Evolutionary conservation across 2,888 invertebrate genomes (phyloP).

Genomic region (Drosophila flavopinicola): DNA sequence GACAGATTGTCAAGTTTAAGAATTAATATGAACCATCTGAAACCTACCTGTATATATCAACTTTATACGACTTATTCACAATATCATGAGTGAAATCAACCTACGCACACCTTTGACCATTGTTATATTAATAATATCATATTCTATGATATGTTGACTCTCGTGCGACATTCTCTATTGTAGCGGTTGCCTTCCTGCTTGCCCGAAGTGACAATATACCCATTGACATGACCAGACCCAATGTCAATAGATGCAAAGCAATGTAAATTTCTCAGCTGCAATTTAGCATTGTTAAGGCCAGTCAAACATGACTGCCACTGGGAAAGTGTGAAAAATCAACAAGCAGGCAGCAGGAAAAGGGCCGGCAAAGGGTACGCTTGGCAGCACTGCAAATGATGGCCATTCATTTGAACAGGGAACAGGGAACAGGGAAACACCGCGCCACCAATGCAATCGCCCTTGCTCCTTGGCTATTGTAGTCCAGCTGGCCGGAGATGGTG

Average conservation of each 20-base stretch:
- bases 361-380: constrained; percentile 1
- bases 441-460: constrained; percentile 24
- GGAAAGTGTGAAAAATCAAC: constrained; percentile 36
- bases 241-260: constrained; percentile 31
- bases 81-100: no score
- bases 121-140: constrained; percentile 39
- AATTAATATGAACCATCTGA: no score
- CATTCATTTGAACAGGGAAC: constrained; percentile 31
- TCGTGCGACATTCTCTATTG: constrained; percentile 24
- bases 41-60: no score
- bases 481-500: constrained; percentile 27
- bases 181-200: background rate
- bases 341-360: constrained; percentile 17
- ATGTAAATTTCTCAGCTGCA: constrained; percentile 64
- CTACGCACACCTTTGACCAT: no score
- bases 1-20: no score
- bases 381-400: constrained; percentile 38
- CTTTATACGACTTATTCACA: no score
- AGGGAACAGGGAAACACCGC: no score
- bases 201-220: constrained; percentile 31
- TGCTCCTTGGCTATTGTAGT: constrained; percentile 16
- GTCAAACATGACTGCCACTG: constrained; percentile 23
- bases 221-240: constrained; percentile 8
- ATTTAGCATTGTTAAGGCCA: constrained; percentile 33
- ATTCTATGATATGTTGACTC: constrained; percentile 40